Evolutionary conservation across 2,888 invertebrate species (phyloP), one percentile per base, ranked within the genome.

Genomic region (Zelleria hepariella): DNA sequence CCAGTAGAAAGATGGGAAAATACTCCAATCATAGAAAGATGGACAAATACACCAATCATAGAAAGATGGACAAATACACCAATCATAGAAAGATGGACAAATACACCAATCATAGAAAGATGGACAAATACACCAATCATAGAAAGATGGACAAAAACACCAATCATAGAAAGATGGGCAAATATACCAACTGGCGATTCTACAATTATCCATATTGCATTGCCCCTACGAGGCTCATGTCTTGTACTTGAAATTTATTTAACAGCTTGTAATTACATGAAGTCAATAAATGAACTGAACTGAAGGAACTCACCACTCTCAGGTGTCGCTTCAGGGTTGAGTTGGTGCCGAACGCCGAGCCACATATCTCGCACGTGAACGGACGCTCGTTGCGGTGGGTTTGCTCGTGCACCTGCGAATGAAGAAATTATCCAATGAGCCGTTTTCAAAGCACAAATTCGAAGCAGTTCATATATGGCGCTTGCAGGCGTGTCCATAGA

Each of bases 341-440:
- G 58, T 87, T 88, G 1, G 86, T 87, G 0, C 80, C 82, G 62
- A 79, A 89, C 24, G 78, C 75, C 0, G 85, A 80, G 62, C 80
- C 77, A 58, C 89, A 89, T 0, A 86, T 83, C 1, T 81, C 75
- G 23, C 89, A 89, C 0, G 67, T 57, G 56, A 72, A 89, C 0
- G 89, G 88, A 0, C 78, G 69, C 60, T 89, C 89, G 59, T 88
- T 87, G 0, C 82, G 75, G 55, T 89, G 89, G 0, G 82, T 86
- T 1, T 88, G 65, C 60, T 87, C 88, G 59, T 89, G 89, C 0
- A 83, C 81, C 82, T 85, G 68, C 1, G 65, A 47, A 21, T 32
- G 1, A n/a, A n/a, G n/a, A 10, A 52, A 52, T 2, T 4, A 51
- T 20, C 10, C 8, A 21, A n/a, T n/a, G n/a, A n/a, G n/a, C n/a